These are phyloP conservation scores for Picathartes gymnocephalus DNA, from an alignment of 2,113 vertebrate genomes.

Conservation along the genomic window DNA sequence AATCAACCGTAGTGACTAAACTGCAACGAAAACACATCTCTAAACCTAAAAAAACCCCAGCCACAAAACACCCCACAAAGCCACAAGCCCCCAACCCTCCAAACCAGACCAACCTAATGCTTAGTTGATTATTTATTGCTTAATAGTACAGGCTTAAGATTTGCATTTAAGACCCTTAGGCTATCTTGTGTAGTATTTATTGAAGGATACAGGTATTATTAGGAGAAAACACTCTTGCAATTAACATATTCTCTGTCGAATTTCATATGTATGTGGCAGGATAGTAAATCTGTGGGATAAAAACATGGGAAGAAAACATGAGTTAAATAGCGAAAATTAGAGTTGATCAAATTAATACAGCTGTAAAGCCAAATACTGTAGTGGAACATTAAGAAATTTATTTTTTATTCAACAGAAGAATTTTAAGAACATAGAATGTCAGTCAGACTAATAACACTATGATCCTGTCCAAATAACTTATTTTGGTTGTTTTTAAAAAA, in stretches of 20 bases:
- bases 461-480: neutral
- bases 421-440: neutral
- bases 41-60: neutral
- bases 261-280: neutral
- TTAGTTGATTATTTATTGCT: neutral
- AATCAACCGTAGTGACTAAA: neutral
- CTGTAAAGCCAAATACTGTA: neutral
- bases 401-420: neutral
- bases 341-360: neutral
- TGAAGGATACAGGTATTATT: neutral
- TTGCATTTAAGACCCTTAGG: neutral
- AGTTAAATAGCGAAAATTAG: neutral
- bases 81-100: neutral
- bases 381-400: neutral
- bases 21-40: neutral
- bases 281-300: neutral
- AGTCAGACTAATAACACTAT: neutral
- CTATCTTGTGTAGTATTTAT: neutral
- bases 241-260: neutral
- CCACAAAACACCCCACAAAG: neutral
- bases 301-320: neutral
- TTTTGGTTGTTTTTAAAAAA: neutral
- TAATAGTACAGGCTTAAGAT: neutral
- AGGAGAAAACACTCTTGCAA: neutral
- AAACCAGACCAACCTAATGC: neutral